Percentiles rank a stretch among this genome's conserved stretches.
phyloP scores from a whole-genome alignment of 2,797 vertebrate genomes.

The Macrochelys suwanniensis region DNA sequence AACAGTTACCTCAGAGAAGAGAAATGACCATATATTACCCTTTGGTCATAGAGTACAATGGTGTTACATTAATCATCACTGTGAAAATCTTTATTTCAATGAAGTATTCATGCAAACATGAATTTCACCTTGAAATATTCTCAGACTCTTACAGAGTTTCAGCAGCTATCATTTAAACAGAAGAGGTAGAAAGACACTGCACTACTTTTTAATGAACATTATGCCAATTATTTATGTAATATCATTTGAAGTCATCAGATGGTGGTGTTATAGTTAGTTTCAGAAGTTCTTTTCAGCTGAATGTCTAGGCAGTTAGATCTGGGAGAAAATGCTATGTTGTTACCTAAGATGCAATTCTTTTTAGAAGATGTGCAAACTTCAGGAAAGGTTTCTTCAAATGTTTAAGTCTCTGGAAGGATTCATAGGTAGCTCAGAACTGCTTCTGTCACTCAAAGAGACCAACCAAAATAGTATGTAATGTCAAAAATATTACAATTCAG shows the following conservation, averaged over 20 bases:
- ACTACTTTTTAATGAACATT: neutral
- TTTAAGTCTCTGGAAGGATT: neutral
- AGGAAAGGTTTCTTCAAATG: neutral
- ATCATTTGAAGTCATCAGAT: neutral
- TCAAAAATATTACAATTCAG: neutral
- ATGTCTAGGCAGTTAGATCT: neutral
- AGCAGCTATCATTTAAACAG: neutral
- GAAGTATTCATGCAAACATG: neutral
- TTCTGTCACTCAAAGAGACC: neutral
- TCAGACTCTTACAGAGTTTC: neutral
- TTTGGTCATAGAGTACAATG: neutral
- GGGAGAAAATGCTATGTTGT: neutral
- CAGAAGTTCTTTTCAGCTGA: neutral
- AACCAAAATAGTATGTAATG: neutral
- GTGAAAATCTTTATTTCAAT: neutral
- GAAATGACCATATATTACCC: neutral
- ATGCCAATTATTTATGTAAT: neutral
- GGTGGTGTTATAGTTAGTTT: neutral
- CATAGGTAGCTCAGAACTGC: neutral
- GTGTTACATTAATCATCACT: neutral
- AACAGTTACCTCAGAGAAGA: neutral
- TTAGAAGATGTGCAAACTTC: neutral
- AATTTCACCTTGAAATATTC: neutral
- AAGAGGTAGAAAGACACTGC: neutral
- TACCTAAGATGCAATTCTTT: neutral